Evolutionary conservation across 2,797 vertebrate species (phyloP).

Genomic region (Chrosomus eos): DNA sequence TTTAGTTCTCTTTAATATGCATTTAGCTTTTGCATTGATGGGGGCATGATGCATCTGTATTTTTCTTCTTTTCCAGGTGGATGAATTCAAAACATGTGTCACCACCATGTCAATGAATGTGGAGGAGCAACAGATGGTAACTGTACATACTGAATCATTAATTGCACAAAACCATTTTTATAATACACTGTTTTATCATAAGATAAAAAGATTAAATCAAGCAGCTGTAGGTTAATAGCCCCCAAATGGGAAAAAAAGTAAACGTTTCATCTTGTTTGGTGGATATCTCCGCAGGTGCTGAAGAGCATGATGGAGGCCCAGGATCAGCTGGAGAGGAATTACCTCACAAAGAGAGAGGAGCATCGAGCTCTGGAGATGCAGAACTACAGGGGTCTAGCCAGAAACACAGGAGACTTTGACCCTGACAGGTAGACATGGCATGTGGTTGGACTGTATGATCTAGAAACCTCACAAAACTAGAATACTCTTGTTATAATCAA

Average conservation of each 20-base stretch:
- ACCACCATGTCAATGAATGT: constrained; percentile 68
- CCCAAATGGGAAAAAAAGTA: neutral
- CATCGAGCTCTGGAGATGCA: constrained; percentile 84
- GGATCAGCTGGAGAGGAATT: constrained; percentile 84
- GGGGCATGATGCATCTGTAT: neutral
- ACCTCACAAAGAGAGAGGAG: constrained; percentile 84
- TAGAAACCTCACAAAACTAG: neutral
- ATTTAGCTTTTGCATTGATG: neutral
- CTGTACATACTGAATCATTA: neutral
- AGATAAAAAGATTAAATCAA: neutral
- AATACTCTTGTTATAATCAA: neutral
- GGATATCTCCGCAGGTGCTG: constrained; percentile 75
- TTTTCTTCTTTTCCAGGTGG: constrained; percentile 77
- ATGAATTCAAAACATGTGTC: constrained; percentile 81
- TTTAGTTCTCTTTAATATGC: neutral
- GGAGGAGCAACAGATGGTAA: constrained; percentile 83
- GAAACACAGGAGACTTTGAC: constrained; percentile 82
- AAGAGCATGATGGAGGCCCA: constrained; percentile 84
- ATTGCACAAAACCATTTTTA: neutral
- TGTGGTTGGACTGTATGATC: neutral
- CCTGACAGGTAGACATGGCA: constrained; percentile 72
- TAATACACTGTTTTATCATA: neutral
- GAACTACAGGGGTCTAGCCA: constrained; percentile 75
- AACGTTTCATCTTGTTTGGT: neutral
- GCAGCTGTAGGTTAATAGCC: neutral